Base-by-base conservation (phyloP, 2,113 vertebrate genomes). In the Malaclemys terrapin region DNA sequence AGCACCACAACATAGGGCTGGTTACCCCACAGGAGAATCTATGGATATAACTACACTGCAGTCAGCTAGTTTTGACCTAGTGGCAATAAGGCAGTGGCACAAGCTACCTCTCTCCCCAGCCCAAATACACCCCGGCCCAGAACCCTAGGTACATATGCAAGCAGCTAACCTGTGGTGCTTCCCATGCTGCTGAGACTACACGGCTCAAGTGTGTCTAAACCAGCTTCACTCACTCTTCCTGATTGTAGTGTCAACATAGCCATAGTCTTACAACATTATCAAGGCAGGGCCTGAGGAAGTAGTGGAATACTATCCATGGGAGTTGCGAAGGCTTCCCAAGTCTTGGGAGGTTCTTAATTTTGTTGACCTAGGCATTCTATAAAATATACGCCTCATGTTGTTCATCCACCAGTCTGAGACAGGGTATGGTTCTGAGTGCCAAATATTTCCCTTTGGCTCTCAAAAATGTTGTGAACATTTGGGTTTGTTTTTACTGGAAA, bases 401-500 rank as follows among this genome's bases (percentile, higher is more conserved):
- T 93, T 96, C 91, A 80, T 25, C 84, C 25, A 19, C n/a, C 0
- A 38, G 82, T 69, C 90, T 47, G 75, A 94, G 85, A 78, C 93
- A 88, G 56, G 27, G 54, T 95, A 80, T 22, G 56, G 47, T 35
- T 16, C 82, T 53, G 38, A 90, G 10, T 0, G 0, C 80, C 78
- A 88, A 89, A 80, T 92, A 89, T 89, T 86, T 91, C 78, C 91
- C 80, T 91, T 96, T 85, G 76, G 69, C 42, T 42, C 54, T 86
- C 14, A 87, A 88, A 97, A 52, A 86, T 86, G 85, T 20, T 89
- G 54, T n/a, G 91, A 95, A 88, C 89, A 29, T 76, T 27, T 84
- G 2, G 92, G 79, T 84, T 94, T 96, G 31, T 80, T 89, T 89
- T 62, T 88, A 89, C 42, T 35, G 76, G 25, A 8, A 59, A 83